A percentile compares a stretch with the other conserved stretches of the same genome.
These are phyloP conservation scores for Scarus forsteni DNA, from an alignment of 2,797 vertebrate species.

Conservation along the genomic window DNA sequence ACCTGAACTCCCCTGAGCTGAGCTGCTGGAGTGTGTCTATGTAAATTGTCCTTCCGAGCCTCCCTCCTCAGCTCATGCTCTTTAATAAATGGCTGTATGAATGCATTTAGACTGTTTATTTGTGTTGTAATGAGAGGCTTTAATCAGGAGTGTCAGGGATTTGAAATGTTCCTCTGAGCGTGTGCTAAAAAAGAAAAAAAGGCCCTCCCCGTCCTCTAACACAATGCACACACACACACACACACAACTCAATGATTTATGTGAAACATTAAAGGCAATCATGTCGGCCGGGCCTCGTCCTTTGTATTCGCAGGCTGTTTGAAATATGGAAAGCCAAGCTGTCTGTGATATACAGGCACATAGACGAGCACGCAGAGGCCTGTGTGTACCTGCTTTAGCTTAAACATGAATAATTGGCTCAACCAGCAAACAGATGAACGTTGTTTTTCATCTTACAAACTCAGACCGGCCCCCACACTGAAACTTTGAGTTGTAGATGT, in stretches of 20 bases:
- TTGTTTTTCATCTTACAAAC: slow-evolving; percentile 5
- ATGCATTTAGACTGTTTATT: slow-evolving; percentile 76
- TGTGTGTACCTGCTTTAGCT: slow-evolving; percentile 30
- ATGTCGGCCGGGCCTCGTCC: slow-evolving; percentile 73
- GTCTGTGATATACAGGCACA: slow-evolving; percentile 57
- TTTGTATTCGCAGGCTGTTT: slow-evolving; percentile 70
- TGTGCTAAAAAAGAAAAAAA: slow-evolving; percentile 12
- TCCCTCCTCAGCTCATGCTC: slow-evolving; percentile 47
- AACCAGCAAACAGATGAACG: slow-evolving; percentile 25
- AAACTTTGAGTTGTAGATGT: slow-evolving; percentile 17
- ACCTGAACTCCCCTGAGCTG: slow-evolving; percentile 26
- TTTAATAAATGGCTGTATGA: slow-evolving; percentile 69
- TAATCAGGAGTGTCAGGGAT: slow-evolving; percentile 76
- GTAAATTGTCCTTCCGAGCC: slow-evolving; percentile 67
- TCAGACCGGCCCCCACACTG: neutral
- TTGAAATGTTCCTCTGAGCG: slow-evolving; percentile 62
- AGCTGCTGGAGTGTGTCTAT: slow-evolving; percentile 39
- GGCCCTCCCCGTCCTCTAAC: slow-evolving; percentile 17
- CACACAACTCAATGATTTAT: slow-evolving; percentile 74
- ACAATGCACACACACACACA: slow-evolving; percentile 13
- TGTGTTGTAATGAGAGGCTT: slow-evolving; percentile 79
- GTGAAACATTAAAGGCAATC: slow-evolving; percentile 83
- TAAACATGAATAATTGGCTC: slow-evolving; percentile 59
- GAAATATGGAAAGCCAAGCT: slow-evolving; percentile 74
- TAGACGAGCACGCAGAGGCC: slow-evolving; percentile 12